phyloP scores from a whole-genome alignment of 2,113 vertebrate genomes.

The Carassius gibelio region DNA sequence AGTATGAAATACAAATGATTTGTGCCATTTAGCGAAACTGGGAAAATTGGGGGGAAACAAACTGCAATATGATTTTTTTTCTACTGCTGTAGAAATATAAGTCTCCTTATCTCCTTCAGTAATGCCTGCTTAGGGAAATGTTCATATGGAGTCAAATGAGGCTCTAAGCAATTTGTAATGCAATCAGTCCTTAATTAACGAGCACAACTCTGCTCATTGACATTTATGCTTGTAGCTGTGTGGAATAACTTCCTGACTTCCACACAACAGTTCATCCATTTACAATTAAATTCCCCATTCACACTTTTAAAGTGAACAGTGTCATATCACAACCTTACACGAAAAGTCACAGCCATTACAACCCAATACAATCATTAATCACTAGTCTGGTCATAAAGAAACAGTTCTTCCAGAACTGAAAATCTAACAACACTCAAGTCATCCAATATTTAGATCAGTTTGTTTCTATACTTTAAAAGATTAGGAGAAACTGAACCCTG shows the following conservation, averaged over 20 bases:
- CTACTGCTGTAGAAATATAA: slow-evolving; percentile 23
- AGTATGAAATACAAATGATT: slow-evolving; percentile 30
- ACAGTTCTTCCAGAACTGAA: not conserved
- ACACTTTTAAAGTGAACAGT: slow-evolving; percentile 29
- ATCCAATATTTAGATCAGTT: not conserved
- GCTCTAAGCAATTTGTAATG: slow-evolving; percentile 66
- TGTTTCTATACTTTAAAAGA: not conserved
- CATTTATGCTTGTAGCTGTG: slow-evolving; percentile 67
- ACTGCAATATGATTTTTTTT: slow-evolving; percentile 17
- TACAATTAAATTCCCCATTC: slow-evolving; percentile 44
- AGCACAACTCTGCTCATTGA: slow-evolving; percentile 68
- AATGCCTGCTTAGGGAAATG: slow-evolving; percentile 49
- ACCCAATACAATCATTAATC: not conserved
- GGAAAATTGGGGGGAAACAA: slow-evolving; percentile 34
- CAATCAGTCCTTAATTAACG: slow-evolving; percentile 73
- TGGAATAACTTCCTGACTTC: slow-evolving; percentile 56
- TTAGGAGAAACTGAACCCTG: not conserved
- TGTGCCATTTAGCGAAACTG: slow-evolving; percentile 29
- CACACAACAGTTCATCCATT: slow-evolving; percentile 60
- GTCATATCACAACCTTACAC: slow-evolving; percentile 33
- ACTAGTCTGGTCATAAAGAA: not conserved
- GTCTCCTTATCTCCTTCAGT: slow-evolving; percentile 34
- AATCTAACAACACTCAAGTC: not conserved
- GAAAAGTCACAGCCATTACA: not conserved
- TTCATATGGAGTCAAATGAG: slow-evolving; percentile 62